Conservation (phyloP, 2,113 vertebrate species). For the Fregata magnificens region DNA sequence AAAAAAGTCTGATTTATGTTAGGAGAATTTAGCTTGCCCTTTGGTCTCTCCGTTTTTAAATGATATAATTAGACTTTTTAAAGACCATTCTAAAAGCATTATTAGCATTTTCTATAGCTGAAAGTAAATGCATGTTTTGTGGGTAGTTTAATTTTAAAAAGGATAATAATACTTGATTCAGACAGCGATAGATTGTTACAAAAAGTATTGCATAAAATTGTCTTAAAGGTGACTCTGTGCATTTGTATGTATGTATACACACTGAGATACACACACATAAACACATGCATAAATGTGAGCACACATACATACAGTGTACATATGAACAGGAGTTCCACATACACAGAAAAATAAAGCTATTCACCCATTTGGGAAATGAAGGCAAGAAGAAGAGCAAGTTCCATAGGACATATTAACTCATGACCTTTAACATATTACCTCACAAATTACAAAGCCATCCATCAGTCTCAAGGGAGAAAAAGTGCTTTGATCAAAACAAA, state of each 20-base stretch:
- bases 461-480: slow-evolving; percentile 55
- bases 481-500: slow-evolving; percentile 76
- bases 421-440: slow-evolving; percentile 81
- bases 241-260: slow-evolving; percentile 10
- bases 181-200: slow-evolving; percentile 80
- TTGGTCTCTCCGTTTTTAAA: slow-evolving; percentile 91
- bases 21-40: slow-evolving; percentile 92
- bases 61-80: slow-evolving; percentile 95
- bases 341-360: slow-evolving; percentile 52
- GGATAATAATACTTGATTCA: slow-evolving; percentile 80
- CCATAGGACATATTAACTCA: slow-evolving; percentile 74
- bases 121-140: slow-evolving; percentile 87
- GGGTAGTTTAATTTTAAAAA: slow-evolving; percentile 85
- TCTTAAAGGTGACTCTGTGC: slow-evolving; percentile 63
- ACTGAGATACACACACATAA: neutral
- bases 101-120: slow-evolving; percentile 86
- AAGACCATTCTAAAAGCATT: slow-evolving; percentile 95
- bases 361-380: slow-evolving; percentile 54
- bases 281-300: slow-evolving; percentile 20
- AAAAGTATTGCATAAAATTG: slow-evolving; percentile 67
- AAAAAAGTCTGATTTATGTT: slow-evolving; percentile 93
- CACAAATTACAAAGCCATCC: slow-evolving; percentile 73
- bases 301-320: slow-evolving; percentile 26
- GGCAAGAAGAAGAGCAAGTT: slow-evolving; percentile 70
- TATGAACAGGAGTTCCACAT: slow-evolving; percentile 36